Evolutionary conservation across 2,888 invertebrate species (phyloP), one percentile per base, ranked within the genome.

Genomic region (Priapulus caudatus): DNA sequence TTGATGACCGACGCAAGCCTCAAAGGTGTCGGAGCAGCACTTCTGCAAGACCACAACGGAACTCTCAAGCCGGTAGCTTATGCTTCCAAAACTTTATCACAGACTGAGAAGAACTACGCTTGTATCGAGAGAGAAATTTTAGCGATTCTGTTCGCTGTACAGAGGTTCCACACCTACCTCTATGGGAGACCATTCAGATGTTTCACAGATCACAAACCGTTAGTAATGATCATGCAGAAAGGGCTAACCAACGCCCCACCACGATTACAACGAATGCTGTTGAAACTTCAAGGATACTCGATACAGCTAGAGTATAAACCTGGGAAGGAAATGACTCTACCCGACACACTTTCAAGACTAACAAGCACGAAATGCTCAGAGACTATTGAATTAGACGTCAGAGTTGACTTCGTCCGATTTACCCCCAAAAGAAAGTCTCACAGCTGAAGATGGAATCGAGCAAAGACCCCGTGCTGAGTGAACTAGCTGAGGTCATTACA

Each of bases 101-200:
- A 52, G 2, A 57, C 66, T 2, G 67, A 71, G 54, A 58, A 56
- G 19, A 52, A 62, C 18, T 70, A 69, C 52, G 65, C 65, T 0
- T 65, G 68, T 54, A 69, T 70, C 10, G 68, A 71, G 54, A 67
- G 67, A 54, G 68, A 71, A 58, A 63, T 66, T 0, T 53, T 71
- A 4, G 69, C 65, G 4, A 52, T n/a, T n/a, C n/a, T n/a, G n/a
- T n/a, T n/a, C n/a, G n/a, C n/a, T n/a, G n/a, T n/a, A n/a, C n/a
- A n/a, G n/a, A n/a, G n/a, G n/a, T n/a, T n/a, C n/a, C n/a, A n/a
- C n/a, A n/a, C n/a, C n/a, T n/a, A n/a, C n/a, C n/a, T n/a, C n/a
- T n/a, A n/a, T n/a, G n/a, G n/a, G n/a, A n/a, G n/a, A n/a, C n/a
- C n/a, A 20, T 59, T 71, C 33, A 50, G 44, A n/a, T 49, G 69